Base-by-base conservation (phyloP, 2,888 invertebrate genomes). In the Lampropteryx suffumata region DNA sequence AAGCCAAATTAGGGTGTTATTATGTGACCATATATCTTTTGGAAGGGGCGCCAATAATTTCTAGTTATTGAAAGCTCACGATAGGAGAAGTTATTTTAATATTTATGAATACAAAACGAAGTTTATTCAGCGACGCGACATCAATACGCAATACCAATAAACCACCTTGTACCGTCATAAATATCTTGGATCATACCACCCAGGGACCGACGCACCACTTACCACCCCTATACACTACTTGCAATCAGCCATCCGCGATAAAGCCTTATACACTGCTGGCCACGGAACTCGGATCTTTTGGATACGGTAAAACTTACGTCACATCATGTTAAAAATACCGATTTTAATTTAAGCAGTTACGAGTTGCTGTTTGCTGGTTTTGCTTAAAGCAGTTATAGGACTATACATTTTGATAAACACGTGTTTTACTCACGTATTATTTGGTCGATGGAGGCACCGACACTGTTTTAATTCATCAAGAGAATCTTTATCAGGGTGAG, bases 181-280 rank as follows among this genome's bases (percentile, higher is more conserved):
- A 60, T 54, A 59, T 52, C 42, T 47, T n/a, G 28, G 37, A 51
- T 48, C 48, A 35, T 48, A 48, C 53, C 53, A 48, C 53, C 52
- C 48, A 49, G 32, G 44, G 51, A 37, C 24, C 29, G 28, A 27
- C 37, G 28, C 45, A 37, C 51, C 53, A 53, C 53, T 53, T 53
- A 53, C 53, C 53, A 53, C 53, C 53, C 53, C 56, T 56, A 47
- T 57, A 49, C 54, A 50, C 56, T 37, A 49, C 49, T 39, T 43
- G 43, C 59, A 53, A 59, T 59, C 52, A 52, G 44, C 35, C 42
- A 28, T 34, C 29, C 13, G 37, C 43, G 55, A 60, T 56, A 60
- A 62, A 62, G 64, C 63, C 54, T 62, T 62, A 66, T 71, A 67
- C 55, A 65, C 50, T 67, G 60, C 50, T 28, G 46, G 57, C 55